Conservation (phyloP, 1,140 invertebrate species). For the Heliconius himera region DNA sequence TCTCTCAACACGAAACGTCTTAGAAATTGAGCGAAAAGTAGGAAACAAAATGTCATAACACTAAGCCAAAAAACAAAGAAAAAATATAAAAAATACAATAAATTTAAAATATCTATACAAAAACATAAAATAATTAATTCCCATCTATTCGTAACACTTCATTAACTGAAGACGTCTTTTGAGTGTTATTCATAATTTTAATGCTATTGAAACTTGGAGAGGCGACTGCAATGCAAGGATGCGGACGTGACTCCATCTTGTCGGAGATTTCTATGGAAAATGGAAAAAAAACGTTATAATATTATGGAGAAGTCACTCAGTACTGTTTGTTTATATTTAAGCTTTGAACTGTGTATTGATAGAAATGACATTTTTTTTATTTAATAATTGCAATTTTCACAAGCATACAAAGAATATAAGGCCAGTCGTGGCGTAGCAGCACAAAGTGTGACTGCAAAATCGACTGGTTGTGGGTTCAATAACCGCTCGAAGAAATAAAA, state of each 20-base stretch:
- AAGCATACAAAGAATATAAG: neutral
- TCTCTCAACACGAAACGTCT: too few relatives aligned
- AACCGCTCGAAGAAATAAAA: too few relatives aligned
- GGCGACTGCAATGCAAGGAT: neutral
- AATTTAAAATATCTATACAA: neutral
- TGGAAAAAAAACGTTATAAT: neutral
- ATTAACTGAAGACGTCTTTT: constrained; percentile 2
- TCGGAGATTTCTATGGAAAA: neutral
- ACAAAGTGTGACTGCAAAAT: too few relatives aligned
- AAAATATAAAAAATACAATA: neutral
- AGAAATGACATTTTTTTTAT: neutral
- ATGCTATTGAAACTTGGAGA: constrained; percentile 1
- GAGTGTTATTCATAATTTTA: constrained; percentile 9
- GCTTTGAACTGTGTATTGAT: neutral
- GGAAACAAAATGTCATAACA: too few relatives aligned
- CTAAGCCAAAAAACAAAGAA: too few relatives aligned
- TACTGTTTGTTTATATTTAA: neutral
- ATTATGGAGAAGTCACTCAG: neutral
- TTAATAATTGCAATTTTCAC: neutral
- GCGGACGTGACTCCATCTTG: constrained; percentile 4
- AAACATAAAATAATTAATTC: neutral
- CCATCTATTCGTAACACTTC: neutral
- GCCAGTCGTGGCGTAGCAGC: too few relatives aligned
- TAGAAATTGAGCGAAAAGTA: too few relatives aligned
- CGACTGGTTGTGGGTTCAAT: too few relatives aligned